Base-by-base conservation (phyloP, 2,888 invertebrate species). In the Dorcus hopei region DNA sequence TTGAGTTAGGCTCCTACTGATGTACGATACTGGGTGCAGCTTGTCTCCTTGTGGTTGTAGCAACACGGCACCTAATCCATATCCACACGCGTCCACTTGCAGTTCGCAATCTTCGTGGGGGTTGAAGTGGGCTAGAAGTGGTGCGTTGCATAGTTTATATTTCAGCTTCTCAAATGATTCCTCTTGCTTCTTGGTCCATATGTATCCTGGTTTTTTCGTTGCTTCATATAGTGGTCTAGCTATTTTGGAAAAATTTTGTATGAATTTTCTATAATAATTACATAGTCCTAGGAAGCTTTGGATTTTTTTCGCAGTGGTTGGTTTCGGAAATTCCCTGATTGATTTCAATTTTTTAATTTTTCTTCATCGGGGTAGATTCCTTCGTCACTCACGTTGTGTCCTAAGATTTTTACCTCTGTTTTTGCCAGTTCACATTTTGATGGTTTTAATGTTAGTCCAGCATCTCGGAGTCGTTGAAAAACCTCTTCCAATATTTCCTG, bases 211-310 rank as follows among this genome's bases (percentile, higher is more conserved):
- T 19, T 66, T 65, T 48, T 63, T 68, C 42, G 69, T 54, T 14
- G 70, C 14, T 38, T 77, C 72, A 3, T 70, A 69, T 45, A 74
- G 56, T 41, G 72, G 73, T 56, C 67, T 71, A 1, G 75, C 74
- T n/a, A 72, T 68, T 4, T 63, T 49, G 1, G 73, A 62, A 59
- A 72, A 75, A n/a, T 60, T 56, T 7, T 55, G 57, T 9, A 77
- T 67, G 59, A 74, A 76, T 48, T 75, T 74, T 19, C 72, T 43
- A 54, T 74, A 77, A 64, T 74, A 74, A 33, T 70, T 70, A 0
- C 72, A 71, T 5, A 76, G 50, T 4, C 73, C 73, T 9, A 76
- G 54, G 58, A 75, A 74, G 45, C 69, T 67, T 54, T 71, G 70
- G 2, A 74, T 47, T 38, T 72, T 61, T 43, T 70, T 71, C 1